Percentiles rank a stretch among this genome's conserved stretches.
Evolutionary conservation across 1,140 invertebrate species (phyloP).

Genomic region (Heliothis subflexa): DNA sequence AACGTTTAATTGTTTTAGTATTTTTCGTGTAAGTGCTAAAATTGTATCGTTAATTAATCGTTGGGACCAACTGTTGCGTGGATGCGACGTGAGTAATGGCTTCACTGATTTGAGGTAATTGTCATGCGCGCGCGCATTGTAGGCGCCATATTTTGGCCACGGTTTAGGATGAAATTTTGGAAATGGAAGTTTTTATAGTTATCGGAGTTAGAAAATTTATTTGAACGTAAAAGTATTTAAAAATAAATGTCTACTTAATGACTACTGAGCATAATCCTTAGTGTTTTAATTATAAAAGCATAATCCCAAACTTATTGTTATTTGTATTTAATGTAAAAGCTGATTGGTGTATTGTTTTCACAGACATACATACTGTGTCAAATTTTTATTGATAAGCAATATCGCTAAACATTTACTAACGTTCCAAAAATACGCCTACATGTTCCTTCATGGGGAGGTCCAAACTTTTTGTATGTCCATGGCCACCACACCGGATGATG

Average conservation of each 20-base stretch:
- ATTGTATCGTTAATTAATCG: conserved; percentile 77
- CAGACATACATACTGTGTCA: too few relatives aligned
- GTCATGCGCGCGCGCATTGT: conserved; percentile 62
- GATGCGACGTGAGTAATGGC: conserved; percentile 76
- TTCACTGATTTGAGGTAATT: conserved; percentile 76
- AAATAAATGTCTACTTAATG: too few relatives aligned
- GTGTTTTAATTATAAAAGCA: too few relatives aligned
- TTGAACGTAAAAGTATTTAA: too few relatives aligned
- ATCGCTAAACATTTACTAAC: not conserved
- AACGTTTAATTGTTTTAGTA: conserved; percentile 56
- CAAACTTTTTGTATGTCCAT: conserved; percentile 42
- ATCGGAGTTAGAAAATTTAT: too few relatives aligned
- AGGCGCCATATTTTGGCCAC: conserved; percentile 48
- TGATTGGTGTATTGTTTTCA: too few relatives aligned
- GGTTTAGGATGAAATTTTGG: not conserved
- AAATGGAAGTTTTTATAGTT: too few relatives aligned
- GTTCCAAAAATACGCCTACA: not conserved
- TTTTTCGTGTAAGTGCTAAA: conserved; percentile 67
- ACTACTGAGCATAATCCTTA: too few relatives aligned
- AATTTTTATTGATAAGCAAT: not conserved
- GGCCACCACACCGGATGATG: conserved; percentile 74
- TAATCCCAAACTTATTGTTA: too few relatives aligned
- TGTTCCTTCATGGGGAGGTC: not conserved
- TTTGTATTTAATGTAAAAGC: too few relatives aligned
- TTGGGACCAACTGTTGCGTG: conserved; percentile 70